Evolutionary conservation across 2,113 vertebrate genomes (phyloP), one percentile per base, ranked within the genome.

Genomic region (Daboia siamensis): DNA sequence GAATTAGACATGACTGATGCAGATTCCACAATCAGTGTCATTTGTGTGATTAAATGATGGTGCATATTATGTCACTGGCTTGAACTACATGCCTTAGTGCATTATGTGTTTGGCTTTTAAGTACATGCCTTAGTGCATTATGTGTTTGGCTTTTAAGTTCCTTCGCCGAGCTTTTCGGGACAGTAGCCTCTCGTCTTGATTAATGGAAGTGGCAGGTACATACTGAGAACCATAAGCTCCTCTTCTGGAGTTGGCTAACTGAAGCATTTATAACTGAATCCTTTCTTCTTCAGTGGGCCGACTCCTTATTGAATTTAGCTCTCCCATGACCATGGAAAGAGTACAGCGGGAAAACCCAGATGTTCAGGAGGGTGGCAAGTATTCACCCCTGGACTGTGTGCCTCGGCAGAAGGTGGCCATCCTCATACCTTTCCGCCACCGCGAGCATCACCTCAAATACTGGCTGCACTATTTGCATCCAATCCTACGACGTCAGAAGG

Each of bases 381-480:
- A 99, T 95, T 97, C 97, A 0, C 99, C 99, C 0, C 97, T 97
- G 0, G 99, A 99, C 97, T 99, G 99, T 94, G 95, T 97, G 90
- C 97, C 99, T 5, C 98, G 98, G 92, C 99, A 99, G 98, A 99
- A 99, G 90, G 99, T 99, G 96, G 99, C 99, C 89, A 99, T 99
- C 94, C 99, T 99, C 97, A 99, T 99, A 95, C 99, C 99, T 6
- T 99, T 99, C 95, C 98, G 99, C 51, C 99, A 99, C 97, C 98
- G 99, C 0, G 99, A 99, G 90, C 98, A 99, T 95, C 99, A 99
- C 93, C 98, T 99, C 7, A 99, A 99, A 95, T 99, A 99, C 98
- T 99, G 99, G 99, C 98, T 99, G 93, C 99, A 99, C 96, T 99
- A 99, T 93, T 97, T 99, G 94, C 99, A 99, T 96, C 99, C 99